Percentiles rank a stretch among this genome's conserved stretches.
Conservation (phyloP, 2,797 vertebrate genomes). For the Furcifer pardalis region DNA sequence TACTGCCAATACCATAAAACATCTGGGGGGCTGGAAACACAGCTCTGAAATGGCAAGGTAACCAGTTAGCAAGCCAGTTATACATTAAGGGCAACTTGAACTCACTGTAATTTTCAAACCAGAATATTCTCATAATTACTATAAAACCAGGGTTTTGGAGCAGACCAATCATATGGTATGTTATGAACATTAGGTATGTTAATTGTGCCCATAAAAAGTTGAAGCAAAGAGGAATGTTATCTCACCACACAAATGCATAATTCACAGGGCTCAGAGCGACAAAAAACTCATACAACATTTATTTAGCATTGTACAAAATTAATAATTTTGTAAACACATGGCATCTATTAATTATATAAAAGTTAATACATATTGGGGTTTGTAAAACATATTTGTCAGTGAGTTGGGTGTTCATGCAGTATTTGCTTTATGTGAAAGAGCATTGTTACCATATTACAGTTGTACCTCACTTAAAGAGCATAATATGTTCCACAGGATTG, state of each 20-base stretch:
- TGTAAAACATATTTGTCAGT: background rate
- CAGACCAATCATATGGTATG: slow-evolving; percentile 2
- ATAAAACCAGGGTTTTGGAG: slow-evolving; percentile 32
- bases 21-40: slow-evolving; percentile 7
- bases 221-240: slow-evolving; percentile 21
- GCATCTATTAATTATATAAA: background rate
- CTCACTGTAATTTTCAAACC: slow-evolving; percentile 16
- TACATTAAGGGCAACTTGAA: slow-evolving; percentile 8
- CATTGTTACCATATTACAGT: background rate
- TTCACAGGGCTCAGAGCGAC: background rate
- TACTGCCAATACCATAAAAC: slow-evolving; percentile 17
- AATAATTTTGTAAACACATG: slow-evolving; percentile 1
- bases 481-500: too few species aligned
- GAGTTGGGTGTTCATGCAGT: background rate
- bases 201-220: slow-evolving; percentile 21
- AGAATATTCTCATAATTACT: slow-evolving; percentile 42
- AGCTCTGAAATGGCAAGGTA: slow-evolving; percentile 22
- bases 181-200: slow-evolving; percentile 21
- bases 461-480: too few species aligned
- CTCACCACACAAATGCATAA: background rate
- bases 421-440: background rate
- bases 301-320: slow-evolving; percentile 7
- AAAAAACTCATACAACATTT: background rate
- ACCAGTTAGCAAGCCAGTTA: slow-evolving; percentile 20
- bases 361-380: background rate